Base-by-base conservation (phyloP, 53 echinoderm and acorn worm species). In the Holothuria leucospilota region DNA sequence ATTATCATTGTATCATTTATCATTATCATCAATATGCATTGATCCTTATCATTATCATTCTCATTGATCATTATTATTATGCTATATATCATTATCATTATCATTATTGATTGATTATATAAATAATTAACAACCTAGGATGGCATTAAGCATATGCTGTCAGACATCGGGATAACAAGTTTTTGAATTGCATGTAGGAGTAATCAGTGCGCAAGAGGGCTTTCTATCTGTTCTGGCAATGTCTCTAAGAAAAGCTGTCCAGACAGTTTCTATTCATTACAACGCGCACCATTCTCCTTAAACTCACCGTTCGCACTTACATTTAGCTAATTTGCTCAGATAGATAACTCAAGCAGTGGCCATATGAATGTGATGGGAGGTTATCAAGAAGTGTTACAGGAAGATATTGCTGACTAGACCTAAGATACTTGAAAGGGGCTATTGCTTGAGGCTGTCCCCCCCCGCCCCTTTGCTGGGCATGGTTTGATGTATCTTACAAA, bases 201-300 rank as follows among this genome's bases (percentile, higher is more conserved):
- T n/a, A 85, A 77, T 89, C 21, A 85, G 85, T 89, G 89, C 89
- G 14, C 89, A 89, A 89, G 89, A 89, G n/a, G 38, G 89, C 89
- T 60, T 85, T 89, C 9, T 89, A 89, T 64, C 20, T 2, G 62
- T 85, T 29, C 78, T 89, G 23, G 85, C 85, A 85, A 41, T 89
- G 63, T 58, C 84, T 39, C 27, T 89, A 41, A 72, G 73, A 14
- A 72, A 89, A 73, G 81, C 89, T 13, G n/a, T 77, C 89, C 1
- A 85, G 85, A 89, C 59, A 85, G 42, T 72, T 89, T 77, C 75
- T 85, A n/a, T 90, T 89, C 39, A 64, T 89, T n/a, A n/a, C 39
- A 82, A 82, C 2, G n/a, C 59, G 92, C 26, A 68, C 92, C 49
- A 42, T 88, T 26, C 78, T 88, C 30, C 62, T 92, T 0, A 88